Base-by-base conservation (phyloP, 2,888 invertebrate species). In the Augochlorella aurata region DNA sequence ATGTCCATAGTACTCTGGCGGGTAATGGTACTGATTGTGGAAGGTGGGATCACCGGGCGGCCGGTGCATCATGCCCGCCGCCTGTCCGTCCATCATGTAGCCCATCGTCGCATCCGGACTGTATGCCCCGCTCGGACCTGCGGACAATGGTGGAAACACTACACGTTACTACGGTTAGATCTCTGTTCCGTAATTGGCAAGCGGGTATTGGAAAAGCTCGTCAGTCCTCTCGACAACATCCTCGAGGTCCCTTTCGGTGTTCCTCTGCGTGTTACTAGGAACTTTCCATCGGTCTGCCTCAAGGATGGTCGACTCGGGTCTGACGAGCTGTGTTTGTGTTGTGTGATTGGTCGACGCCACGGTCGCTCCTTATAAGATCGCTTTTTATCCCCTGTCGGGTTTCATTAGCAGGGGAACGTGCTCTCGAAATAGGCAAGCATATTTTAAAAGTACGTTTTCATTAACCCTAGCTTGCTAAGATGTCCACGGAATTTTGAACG, bases 81-180 rank as follows among this genome's bases (percentile, higher is more conserved):
- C 96, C 95, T 98, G 98, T 92, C 98, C 97, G 95, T 99, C 98
- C 98, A 98, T 98, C 97, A 98, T 98, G 95, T 98, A 98, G 94
- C 98, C 98, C 96, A 98, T 98, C 94, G 97, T 96, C 92, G 97
- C 98, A 94, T 99, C 99, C 90, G 98, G 98, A 95, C 98, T 98
- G 95, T 99, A 99, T 89, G 97, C 97, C 92, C 98, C 98, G 95
- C 98, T 98, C 92, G 98, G 98, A 94, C 98, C 98, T 95, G 98
- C 97, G 95, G 97, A 97, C 93, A 93, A 93, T 91, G 97, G 97
- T 94, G 97, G 96, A 95, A 98, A 98, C 94, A 98, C 98, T 97
- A 96, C 94, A 93, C 93, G 94, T 95, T 94, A 95, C 94, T 94
- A 94, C 93, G 94, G 95, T 95, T 95, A 95, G 94, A 94, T 94